Conservation (phyloP, 1,140 invertebrate genomes). For the Papilio glaucus region DNA sequence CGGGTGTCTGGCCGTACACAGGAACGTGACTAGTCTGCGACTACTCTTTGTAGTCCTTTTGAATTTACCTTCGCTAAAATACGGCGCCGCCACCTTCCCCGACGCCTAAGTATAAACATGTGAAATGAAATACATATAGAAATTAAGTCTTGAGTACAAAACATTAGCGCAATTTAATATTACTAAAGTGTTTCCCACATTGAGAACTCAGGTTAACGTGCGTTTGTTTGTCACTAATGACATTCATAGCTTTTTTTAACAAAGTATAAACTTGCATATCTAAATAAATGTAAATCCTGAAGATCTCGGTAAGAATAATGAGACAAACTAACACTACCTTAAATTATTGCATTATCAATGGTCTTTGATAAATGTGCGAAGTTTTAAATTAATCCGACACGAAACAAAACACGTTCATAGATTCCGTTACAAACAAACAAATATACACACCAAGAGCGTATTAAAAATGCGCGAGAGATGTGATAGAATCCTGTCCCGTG, state of each 20-base stretch:
- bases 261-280: too few species aligned
- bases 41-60: slow-evolving; percentile 32
- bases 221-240: neutral
- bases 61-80: slow-evolving; percentile 28
- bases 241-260: neutral
- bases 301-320: too few species aligned
- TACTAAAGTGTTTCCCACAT: neutral
- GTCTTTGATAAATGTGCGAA: too few species aligned
- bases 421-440: too few species aligned
- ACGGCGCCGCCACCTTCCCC: slow-evolving; percentile 27
- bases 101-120: slow-evolving; percentile 8
- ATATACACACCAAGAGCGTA: too few species aligned
- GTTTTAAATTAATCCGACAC: too few species aligned
- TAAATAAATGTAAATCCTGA: too few species aligned
- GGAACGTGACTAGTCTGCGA: slow-evolving; percentile 33
- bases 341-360: too few species aligned
- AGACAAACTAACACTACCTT: too few species aligned
- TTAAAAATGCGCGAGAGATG: too few species aligned
- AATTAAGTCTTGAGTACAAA: slow-evolving; percentile 20
- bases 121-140: slow-evolving; percentile 26
- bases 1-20: slow-evolving; percentile 23
- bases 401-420: too few species aligned
- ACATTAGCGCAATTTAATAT: slow-evolving; percentile 1
- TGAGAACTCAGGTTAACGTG: neutral
- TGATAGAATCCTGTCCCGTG: too few species aligned